These are phyloP conservation scores for Trididemnum miniatum DNA, from an alignment of 23 tunicate genomes.

Conservation along the genomic window DNA sequence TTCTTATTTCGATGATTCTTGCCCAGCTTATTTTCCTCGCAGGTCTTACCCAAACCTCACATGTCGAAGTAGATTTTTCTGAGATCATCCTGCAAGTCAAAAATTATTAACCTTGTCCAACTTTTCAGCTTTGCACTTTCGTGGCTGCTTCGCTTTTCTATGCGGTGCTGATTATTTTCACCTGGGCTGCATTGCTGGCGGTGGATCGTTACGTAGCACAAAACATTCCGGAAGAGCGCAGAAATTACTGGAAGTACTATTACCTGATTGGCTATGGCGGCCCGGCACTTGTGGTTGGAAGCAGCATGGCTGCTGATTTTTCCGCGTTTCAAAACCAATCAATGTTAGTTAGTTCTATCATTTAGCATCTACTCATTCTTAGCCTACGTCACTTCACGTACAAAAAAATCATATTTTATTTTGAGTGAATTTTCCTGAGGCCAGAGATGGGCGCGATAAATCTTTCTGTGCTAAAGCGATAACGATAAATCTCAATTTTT, in stretches of 20 bases:
- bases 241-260: background rate
- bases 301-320: too few relatives aligned
- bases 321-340: too few relatives aligned
- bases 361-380: too few relatives aligned
- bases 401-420: too few relatives aligned
- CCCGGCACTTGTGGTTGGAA: background rate
- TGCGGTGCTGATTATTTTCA: background rate
- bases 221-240: background rate
- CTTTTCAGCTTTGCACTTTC: background rate
- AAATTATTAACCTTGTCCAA: too few relatives aligned
- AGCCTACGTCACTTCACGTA: too few relatives aligned
- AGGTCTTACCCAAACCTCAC: background rate
- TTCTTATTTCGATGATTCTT: background rate
- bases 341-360: too few relatives aligned
- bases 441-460: too few relatives aligned
- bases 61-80: background rate
- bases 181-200: background rate
- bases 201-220: background rate
- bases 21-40: background rate
- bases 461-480: too few relatives aligned
- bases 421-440: too few relatives aligned
- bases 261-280: background rate
- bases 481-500: too few relatives aligned
- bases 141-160: background rate
- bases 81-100: too few relatives aligned